These are phyloP conservation scores for Corythucha ciliata DNA, from an alignment of 2,888 invertebrate genomes.

Conservation along the genomic window DNA sequence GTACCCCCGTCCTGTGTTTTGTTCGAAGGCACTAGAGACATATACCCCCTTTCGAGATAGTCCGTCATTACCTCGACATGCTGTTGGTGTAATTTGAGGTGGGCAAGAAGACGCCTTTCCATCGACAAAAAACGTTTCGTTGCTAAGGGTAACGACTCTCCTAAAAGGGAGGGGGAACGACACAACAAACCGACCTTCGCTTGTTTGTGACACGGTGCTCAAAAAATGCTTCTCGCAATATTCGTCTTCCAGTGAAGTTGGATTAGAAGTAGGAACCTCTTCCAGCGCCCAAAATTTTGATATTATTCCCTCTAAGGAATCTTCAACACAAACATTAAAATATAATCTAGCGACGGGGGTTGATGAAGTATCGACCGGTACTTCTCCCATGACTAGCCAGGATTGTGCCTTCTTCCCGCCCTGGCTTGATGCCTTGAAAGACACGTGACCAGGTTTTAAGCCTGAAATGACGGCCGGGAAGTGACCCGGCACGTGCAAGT, in stretches of 20 bases:
- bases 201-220: background rate
- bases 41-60: background rate
- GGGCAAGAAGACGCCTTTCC: background rate
- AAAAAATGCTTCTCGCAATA: background rate
- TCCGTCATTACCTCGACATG: background rate
- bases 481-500: too few species aligned
- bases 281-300: background rate
- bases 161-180: background rate
- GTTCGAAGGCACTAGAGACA: background rate
- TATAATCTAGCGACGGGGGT: too few species aligned
- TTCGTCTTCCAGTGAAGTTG: background rate
- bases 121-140: background rate
- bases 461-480: too few species aligned
- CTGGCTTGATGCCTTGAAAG: too few species aligned
- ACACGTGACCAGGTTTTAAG: too few species aligned
- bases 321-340: too few species aligned
- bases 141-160: background rate
- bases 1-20: background rate
- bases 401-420: too few species aligned
- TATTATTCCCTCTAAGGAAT: too few species aligned
- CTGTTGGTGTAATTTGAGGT: background rate
- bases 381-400: too few species aligned
- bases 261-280: background rate
- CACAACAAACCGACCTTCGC: background rate
- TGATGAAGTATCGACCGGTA: too few species aligned